Conservation (phyloP, 2,888 invertebrate species). For the Macrostomum cliftonense region DNA sequence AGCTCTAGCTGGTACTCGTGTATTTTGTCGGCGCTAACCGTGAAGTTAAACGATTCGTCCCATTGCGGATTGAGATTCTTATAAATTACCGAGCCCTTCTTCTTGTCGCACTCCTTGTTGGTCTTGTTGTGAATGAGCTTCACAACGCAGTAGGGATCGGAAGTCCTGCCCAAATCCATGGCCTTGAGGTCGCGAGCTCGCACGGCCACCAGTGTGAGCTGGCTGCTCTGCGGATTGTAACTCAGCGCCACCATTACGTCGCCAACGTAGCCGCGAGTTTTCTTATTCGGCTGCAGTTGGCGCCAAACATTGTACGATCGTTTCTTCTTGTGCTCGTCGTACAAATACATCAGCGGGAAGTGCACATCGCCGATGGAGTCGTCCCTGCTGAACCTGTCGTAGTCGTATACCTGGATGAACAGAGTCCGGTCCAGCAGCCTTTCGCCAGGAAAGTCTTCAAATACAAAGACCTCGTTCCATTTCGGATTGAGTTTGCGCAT, state of each 20-base stretch:
- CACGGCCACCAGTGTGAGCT: conserved; percentile 1
- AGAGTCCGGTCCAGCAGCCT: conserved; percentile 73
- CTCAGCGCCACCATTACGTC: conserved; percentile 44
- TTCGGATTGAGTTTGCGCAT: conserved; percentile 3
- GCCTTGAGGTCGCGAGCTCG: conserved; percentile 1
- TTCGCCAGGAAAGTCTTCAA: conserved; percentile 62
- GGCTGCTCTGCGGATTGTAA: conserved; percentile 3
- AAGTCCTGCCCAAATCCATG: not conserved
- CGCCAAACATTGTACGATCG: conserved; percentile 8
- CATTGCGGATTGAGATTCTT: too few relatives aligned
- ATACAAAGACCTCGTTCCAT: conserved; percentile 12
- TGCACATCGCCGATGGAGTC: conserved; percentile 83
- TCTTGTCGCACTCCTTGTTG: not conserved
- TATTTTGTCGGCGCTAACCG: not conserved
- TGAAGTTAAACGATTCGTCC: not conserved
- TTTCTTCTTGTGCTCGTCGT: conserved; percentile 3
- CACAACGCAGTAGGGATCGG: conserved; percentile 5
- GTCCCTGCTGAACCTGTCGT: conserved; percentile 76
- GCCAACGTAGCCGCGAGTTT: conserved; percentile 38
- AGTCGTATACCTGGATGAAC: conserved; percentile 78
- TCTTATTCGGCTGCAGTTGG: conserved; percentile 4
- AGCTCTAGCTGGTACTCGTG: not conserved
- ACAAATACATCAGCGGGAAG: conserved; percentile 46
- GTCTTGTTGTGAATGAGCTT: conserved; percentile 1
- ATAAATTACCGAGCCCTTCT: too few relatives aligned